Percentiles rank a stretch among this genome's conserved stretches.
Evolutionary conservation across 2,797 vertebrate genomes (phyloP).

Genomic region (Pseudochirops cupreus): DNA sequence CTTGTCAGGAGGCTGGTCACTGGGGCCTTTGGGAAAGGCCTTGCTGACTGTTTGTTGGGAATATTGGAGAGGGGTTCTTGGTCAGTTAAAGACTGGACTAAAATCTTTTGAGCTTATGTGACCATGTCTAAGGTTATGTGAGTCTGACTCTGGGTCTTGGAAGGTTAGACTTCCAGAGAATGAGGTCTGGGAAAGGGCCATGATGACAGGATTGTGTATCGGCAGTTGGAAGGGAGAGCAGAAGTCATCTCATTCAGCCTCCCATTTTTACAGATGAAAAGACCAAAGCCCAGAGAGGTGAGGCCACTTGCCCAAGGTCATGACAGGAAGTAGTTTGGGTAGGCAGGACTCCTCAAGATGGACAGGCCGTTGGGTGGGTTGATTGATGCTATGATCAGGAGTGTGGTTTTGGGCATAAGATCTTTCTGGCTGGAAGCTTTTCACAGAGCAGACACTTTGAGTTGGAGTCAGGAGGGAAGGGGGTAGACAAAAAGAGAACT

Average conservation of each 20-base stretch:
- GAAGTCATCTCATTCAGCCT: not conserved
- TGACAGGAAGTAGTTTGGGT: not conserved
- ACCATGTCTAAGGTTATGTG: not conserved
- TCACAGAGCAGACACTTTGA: constrained; percentile 63
- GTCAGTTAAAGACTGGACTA: not conserved
- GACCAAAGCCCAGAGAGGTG: not conserved
- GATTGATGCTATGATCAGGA: not conserved
- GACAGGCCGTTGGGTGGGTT: not conserved
- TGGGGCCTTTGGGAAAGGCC: not conserved
- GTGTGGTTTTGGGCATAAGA: not conserved
- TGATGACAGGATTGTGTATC: not conserved
- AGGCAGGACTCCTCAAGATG: not conserved
- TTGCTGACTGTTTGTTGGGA: not conserved
- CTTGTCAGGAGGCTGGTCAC: not conserved
- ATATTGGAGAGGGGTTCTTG: not conserved
- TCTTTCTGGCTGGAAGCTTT: constrained; percentile 12
- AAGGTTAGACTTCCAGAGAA: not conserved
- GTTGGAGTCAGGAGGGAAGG: constrained; percentile 60
- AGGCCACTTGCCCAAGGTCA: not conserved
- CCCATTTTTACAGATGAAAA: not conserved
- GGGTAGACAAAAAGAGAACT: constrained; percentile 56
- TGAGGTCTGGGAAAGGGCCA: not conserved
- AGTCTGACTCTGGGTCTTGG: not conserved
- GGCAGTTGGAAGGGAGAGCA: too few relatives aligned
- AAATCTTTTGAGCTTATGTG: not conserved